phyloP scores from a whole-genome alignment of 2,888 invertebrate genomes.

The Tuberolachnus salignus region DNA sequence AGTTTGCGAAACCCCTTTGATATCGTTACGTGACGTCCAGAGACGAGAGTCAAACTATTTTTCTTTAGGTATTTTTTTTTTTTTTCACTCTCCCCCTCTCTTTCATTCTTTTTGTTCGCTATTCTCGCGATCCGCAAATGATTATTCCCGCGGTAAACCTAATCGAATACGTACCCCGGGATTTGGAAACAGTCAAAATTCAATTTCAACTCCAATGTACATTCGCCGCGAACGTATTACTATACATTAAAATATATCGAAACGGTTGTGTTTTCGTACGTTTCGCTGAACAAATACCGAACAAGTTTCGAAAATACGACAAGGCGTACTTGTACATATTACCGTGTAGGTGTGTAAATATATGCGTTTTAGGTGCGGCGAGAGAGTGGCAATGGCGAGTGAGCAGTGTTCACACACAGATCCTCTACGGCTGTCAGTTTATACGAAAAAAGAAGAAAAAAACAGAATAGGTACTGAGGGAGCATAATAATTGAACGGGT shows the following conservation, averaged over 20 bases:
- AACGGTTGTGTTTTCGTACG: slow-evolving; percentile 8
- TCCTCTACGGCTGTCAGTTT: too few relatives aligned
- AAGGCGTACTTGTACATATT: too few relatives aligned
- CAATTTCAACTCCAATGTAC: slow-evolving; percentile 19
- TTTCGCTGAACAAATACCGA: background rate
- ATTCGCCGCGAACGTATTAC: slow-evolving; percentile 11
- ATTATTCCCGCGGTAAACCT: slow-evolving; percentile 20
- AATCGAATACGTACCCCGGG: slow-evolving; percentile 23
- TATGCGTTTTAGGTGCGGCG: too few relatives aligned
- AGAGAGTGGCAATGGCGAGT: too few relatives aligned
- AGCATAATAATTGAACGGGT: too few relatives aligned
- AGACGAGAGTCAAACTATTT: background rate
- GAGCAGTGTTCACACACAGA: too few relatives aligned
- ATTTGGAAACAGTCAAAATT: slow-evolving; percentile 33
- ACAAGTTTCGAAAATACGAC: background rate
- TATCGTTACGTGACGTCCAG: slow-evolving; percentile 34
- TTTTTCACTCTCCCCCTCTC: too few relatives aligned
- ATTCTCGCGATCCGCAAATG: background rate
- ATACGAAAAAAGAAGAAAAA: too few relatives aligned
- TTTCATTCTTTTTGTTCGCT: background rate
- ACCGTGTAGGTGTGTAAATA: too few relatives aligned
- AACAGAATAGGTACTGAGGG: too few relatives aligned
- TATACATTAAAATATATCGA: background rate
- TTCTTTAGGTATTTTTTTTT: background rate
- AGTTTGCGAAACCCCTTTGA: slow-evolving; percentile 14